phyloP scores from a whole-genome alignment of 2,888 invertebrate species.

The Nephrotoma appendiculata region DNA sequence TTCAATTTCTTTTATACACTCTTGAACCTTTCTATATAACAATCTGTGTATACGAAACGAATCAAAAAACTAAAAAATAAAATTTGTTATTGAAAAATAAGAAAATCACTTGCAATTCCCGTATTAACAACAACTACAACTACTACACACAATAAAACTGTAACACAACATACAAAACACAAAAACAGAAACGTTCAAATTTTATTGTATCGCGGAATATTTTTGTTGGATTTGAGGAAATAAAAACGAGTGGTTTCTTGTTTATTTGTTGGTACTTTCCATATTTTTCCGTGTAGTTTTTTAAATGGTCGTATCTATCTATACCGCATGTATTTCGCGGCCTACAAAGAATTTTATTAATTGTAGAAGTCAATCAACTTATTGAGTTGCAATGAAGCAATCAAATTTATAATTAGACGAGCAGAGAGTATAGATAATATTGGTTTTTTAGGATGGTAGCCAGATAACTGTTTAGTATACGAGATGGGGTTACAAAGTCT shows the following conservation, averaged over 20 bases:
- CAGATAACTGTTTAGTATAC: too few relatives aligned
- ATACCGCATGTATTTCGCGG: too few relatives aligned
- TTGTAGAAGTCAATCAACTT: too few relatives aligned
- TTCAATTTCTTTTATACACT: slow-evolving; percentile 1
- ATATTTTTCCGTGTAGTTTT: background rate
- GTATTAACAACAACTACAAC: background rate
- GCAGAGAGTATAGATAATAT: too few relatives aligned
- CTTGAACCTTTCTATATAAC: slow-evolving; percentile 1
- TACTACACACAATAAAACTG: background rate
- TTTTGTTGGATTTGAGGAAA: background rate
- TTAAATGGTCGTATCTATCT: background rate
- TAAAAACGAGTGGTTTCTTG: background rate
- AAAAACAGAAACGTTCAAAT: background rate
- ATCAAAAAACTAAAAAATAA: background rate
- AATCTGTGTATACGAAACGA: background rate
- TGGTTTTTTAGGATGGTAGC: too few relatives aligned
- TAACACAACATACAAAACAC: background rate
- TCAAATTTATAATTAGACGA: too few relatives aligned
- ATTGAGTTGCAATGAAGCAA: too few relatives aligned
- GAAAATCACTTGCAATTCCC: background rate
- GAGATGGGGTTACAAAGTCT: too few relatives aligned
- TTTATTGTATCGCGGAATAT: background rate
- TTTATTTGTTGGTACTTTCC: background rate
- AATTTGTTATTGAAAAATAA: background rate
- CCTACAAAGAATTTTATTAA: too few relatives aligned